phyloP scores from a whole-genome alignment of 1,140 invertebrate genomes.

The Propsilocerus akamusi region DNA sequence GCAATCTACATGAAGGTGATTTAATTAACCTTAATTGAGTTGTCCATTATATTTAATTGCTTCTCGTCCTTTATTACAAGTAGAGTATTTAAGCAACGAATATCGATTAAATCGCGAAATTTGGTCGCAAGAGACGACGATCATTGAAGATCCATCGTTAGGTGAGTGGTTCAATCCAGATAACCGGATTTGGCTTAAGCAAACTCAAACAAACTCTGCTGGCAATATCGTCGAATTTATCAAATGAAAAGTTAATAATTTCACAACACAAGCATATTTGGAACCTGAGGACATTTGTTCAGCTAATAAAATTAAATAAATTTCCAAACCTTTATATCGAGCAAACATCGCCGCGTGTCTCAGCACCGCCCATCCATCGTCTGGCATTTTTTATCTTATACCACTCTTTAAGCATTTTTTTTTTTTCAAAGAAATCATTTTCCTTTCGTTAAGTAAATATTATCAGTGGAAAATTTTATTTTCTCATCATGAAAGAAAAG shows the following conservation, averaged over 20 bases:
- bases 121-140: not conserved
- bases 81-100: not conserved
- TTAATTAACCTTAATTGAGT: not conserved
- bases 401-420: too few species aligned
- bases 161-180: not conserved
- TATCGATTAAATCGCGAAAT: not conserved
- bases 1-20: not conserved
- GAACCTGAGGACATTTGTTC: too few species aligned
- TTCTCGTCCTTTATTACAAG: not conserved
- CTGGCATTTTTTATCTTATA: too few species aligned
- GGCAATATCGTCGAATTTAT: too few species aligned
- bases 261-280: too few species aligned
- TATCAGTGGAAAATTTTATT: not conserved
- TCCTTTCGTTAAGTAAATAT: not conserved
- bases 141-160: not conserved
- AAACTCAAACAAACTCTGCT: too few species aligned
- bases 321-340: too few species aligned
- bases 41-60: not conserved
- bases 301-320: too few species aligned
- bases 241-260: too few species aligned
- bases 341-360: too few species aligned
- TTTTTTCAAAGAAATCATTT: not conserved
- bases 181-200: too few species aligned
- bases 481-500: not conserved
- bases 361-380: too few species aligned